Evolutionary conservation across 2,113 vertebrate genomes (phyloP), one percentile per base, ranked within the genome.

Genomic region (Xiphophorus couchianus): DNA sequence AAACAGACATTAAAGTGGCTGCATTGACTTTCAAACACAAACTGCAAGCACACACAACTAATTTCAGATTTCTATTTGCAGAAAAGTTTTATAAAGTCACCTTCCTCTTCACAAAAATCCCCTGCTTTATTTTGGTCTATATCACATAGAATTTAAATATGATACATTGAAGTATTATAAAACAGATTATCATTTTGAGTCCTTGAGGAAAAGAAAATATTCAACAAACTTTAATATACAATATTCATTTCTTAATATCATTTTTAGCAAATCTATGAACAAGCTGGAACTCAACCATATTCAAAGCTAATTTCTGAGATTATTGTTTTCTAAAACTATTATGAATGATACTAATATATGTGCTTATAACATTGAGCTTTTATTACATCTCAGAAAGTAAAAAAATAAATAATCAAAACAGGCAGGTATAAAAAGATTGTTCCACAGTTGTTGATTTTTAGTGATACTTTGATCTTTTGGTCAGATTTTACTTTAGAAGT

Each of bases 401-500:
- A 28, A 28, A 28, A 28, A 28, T 28, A 28, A 39, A 4, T 14
- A 42, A 42, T 13, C 27, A 8, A 17, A 27, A 28, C 0, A 9
- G 37, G 5, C n/a, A 29, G 29, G 3, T n/a, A 17, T 10, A 10
- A 48, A 3, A 51, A 5, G 29, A 25, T 22, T 28, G 1, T 15
- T 61, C 27, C 28, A 39, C 39, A 11, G 3, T 19, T 42, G 15
- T 15, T 62, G 22, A 62, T 42, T 74, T 28, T 60, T 30, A n/a
- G 27, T 44, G 33, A 63, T 42, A 69, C 29, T 0, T 62, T 64
- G 4, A 37, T 66, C 76, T 28, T 31, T 39, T 67, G 39, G 3
- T 61, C 62, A n/a, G 33, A 37, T 33, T 74, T n/a, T 48, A n/a
- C 33, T 13, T 44, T 17, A 39, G 51, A 81, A 37, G 64, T 65